Base-by-base conservation (phyloP, 2,888 invertebrate species). In the Platerodrilus igneus region DNA sequence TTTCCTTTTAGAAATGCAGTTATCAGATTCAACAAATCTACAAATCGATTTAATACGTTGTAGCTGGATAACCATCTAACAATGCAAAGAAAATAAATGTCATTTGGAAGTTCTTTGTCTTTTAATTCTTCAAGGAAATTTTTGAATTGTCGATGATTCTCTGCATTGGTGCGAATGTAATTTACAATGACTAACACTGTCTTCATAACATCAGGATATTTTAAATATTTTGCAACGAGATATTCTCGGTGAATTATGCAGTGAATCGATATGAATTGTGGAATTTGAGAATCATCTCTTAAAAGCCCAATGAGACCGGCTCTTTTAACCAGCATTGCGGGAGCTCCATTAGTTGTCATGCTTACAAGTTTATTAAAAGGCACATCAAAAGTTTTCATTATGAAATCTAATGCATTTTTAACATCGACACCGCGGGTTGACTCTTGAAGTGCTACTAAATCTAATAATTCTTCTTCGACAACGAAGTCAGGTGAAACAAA, bases 1-100 rank as follows among this genome's bases (percentile, higher is more conserved):
- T 46, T 43, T 45, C 39, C 31, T 46, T 36, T 46, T 38, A 34
- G 41, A 45, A 45, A 45, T 41, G 26, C 29, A 41, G 37, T 45
- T 25, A 41, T 37, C 36, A 35, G 38, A 35, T 34, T 34, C 23
- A 45, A 31, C 34, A 45, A 37, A 33, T 41, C 31, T 26, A 36
- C 44, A 30, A 44, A 44, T 10, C 29, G 38, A 35, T 28, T 42
- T 36, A 47, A 47, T 42, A 43, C 37, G 32, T 47, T 45, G 45
- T 45, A 44, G 39, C 33, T 44, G 27, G 34, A 40, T 38, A 39
- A 33, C 44, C 32, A 40, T 45, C 37, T 45, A 29, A 41, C 45
- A 34, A 45, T 37, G 40, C 37, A 45, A 41, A 31, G 37, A 18
- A 43, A 27, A 32, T 32, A 11, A 20, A 41, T 36, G 35, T 43